These are phyloP conservation scores for Garra rufa DNA, from an alignment of 2,113 vertebrate genomes.

Conservation along the genomic window DNA sequence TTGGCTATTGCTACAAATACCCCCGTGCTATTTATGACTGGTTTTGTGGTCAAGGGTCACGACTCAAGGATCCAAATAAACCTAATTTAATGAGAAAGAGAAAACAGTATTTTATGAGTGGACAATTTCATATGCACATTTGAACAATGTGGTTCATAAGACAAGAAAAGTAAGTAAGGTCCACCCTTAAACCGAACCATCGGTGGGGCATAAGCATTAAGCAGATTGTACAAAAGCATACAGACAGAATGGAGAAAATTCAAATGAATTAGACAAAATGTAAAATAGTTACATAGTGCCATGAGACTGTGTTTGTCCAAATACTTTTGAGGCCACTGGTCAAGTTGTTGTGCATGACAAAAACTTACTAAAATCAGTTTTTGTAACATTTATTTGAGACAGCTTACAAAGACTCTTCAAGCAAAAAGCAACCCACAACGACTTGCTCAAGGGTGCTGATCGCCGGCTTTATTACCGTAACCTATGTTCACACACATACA, in stretches of 20 bases:
- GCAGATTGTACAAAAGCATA: background rate
- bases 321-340: background rate
- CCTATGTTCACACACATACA: constrained; percentile 31
- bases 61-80: too few relatives aligned
- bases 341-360: background rate
- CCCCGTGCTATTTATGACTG: too few relatives aligned
- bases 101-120: background rate
- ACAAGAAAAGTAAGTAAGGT: background rate
- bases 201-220: too few relatives aligned
- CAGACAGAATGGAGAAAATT: background rate
- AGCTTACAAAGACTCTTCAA: background rate
- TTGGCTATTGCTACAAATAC: too few relatives aligned
- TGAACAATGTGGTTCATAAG: background rate
- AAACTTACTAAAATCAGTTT: background rate
- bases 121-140: background rate
- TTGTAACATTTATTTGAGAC: background rate
- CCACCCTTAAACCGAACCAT: too few relatives aligned
- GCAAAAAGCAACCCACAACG: constrained; percentile 29
- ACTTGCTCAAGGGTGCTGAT: constrained; percentile 27
- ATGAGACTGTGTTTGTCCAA: background rate
- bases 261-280: background rate
- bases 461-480: constrained; percentile 5
- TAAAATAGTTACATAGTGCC: background rate
- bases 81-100: background rate
- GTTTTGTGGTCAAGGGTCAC: too few relatives aligned